A percentile compares a stretch with the other conserved stretches of the same genome.
phyloP scores from a whole-genome alignment of 2,888 invertebrate species.

The Gibbula magus region DNA sequence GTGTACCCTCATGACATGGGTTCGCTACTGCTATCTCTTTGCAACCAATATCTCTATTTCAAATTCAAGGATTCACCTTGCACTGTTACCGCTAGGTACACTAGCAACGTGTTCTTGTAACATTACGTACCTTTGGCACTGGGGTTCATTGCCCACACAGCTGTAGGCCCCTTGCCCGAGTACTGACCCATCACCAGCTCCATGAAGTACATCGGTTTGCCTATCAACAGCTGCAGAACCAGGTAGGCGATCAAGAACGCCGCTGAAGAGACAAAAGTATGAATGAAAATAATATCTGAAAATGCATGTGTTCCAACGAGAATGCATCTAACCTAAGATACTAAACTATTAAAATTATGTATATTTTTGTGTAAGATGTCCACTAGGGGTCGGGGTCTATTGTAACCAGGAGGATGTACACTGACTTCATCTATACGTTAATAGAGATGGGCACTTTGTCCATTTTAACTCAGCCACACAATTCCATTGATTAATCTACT shows the following conservation, averaged over 20 bases:
- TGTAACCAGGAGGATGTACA: no score
- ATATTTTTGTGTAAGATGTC: no score
- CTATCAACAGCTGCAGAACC: constrained; percentile 64
- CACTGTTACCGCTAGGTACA: background rate
- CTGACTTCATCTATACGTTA: no score
- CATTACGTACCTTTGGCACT: constrained; percentile 66
- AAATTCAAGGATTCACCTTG: background rate
- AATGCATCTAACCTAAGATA: no score
- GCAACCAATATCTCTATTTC: background rate
- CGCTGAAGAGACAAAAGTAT: constrained; percentile 48
- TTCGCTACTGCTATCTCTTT: no score
- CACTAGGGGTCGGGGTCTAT: no score
- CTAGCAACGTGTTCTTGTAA: background rate
- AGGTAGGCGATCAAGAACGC: constrained; percentile 68
- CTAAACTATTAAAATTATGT: no score
- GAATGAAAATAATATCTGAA: background rate
- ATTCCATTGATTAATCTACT: no score
- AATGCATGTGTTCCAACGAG: no score
- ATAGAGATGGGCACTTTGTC: no score
- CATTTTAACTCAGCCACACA: no score
- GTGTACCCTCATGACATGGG: no score
- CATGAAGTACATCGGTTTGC: constrained; percentile 71
- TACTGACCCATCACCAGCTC: constrained; percentile 68
- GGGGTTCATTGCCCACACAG: constrained; percentile 68
- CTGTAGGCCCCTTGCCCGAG: constrained; percentile 64